phyloP scores from a whole-genome alignment of 2,113 vertebrate genomes.

The Festucalex cinctus region DNA sequence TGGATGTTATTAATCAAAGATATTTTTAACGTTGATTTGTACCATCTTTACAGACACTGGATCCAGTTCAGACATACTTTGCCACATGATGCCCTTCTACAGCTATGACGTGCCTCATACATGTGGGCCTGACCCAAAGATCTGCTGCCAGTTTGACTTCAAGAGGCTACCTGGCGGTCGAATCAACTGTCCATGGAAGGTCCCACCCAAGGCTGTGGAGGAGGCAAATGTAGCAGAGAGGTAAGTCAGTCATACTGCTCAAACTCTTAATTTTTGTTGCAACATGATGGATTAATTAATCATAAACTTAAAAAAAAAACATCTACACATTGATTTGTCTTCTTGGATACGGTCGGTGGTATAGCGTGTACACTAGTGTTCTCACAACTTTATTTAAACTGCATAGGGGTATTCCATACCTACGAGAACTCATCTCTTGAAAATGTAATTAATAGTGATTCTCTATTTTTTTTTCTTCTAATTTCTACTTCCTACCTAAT shows the following conservation, averaged over 20 bases:
- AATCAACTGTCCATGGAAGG: slow-evolving; percentile 97
- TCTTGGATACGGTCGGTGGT: background rate
- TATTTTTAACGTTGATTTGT: background rate
- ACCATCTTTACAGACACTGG: slow-evolving; percentile 71
- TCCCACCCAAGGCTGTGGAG: slow-evolving; percentile 84
- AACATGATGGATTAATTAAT: background rate
- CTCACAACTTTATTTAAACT: too few relatives aligned
- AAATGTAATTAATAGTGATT: too few relatives aligned
- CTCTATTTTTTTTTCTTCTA: too few relatives aligned
- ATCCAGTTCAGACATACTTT: slow-evolving; percentile 88
- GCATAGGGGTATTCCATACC: too few relatives aligned
- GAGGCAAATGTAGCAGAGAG: slow-evolving; percentile 89
- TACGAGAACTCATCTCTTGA: too few relatives aligned
- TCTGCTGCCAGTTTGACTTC: slow-evolving; percentile 99
- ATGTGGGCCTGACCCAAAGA: slow-evolving; percentile 94
- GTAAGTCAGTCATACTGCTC: slow-evolving; percentile 68
- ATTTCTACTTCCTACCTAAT: too few relatives aligned
- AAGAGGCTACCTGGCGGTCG: slow-evolving; percentile 91
- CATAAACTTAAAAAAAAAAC: background rate
- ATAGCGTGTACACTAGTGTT: too few relatives aligned
- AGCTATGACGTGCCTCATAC: slow-evolving; percentile 96
- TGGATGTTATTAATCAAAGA: background rate
- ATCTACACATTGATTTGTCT: too few relatives aligned
- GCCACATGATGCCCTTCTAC: slow-evolving; percentile 99
- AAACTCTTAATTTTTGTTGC: background rate